A percentile compares a stretch with the other conserved stretches of the same genome.
Evolutionary conservation across 2,888 invertebrate genomes (phyloP).

Genomic region (Synergus umbraculus): DNA sequence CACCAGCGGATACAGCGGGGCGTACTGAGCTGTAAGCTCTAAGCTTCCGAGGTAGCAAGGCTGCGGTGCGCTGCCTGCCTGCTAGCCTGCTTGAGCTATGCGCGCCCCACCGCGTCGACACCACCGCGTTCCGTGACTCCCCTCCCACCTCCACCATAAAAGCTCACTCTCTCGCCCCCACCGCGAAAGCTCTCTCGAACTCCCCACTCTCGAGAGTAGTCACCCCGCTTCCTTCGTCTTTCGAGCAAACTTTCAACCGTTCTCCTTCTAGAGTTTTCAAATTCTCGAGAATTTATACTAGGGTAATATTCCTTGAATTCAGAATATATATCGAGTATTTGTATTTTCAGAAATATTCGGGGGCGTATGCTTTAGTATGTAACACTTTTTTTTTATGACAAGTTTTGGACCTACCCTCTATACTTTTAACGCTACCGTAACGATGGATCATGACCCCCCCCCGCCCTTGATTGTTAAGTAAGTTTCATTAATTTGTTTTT

Average conservation of each 20-base stretch:
- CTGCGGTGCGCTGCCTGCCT: conserved; percentile 67
- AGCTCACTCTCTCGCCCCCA: conserved; percentile 14
- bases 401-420: too few species aligned
- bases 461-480: too few species aligned
- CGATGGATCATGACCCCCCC: too few species aligned
- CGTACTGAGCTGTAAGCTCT: conserved; percentile 67
- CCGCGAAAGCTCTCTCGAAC: conserved; percentile 37
- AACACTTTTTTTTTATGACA: too few species aligned
- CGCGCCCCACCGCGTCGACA: conserved; percentile 61
- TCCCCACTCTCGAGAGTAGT: conserved; percentile 33
- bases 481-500: too few species aligned
- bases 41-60: conserved; percentile 76
- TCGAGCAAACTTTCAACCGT: conserved; percentile 19
- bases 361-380: too few species aligned
- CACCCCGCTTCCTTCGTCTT: not conserved
- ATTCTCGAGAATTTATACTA: not conserved
- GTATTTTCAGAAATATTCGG: too few species aligned
- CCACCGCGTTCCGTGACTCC: conserved; percentile 43
- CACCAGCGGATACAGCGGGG: conserved; percentile 64
- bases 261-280: not conserved
- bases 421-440: too few species aligned
- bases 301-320: not conserved
- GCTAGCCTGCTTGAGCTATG: conserved; percentile 66
- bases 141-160: conserved; percentile 1
- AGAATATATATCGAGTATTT: not conserved